Evolutionary conservation across 2,797 vertebrate species (phyloP), one percentile per base, ranked within the genome.

Genomic region (Thalassophryne amazonica): DNA sequence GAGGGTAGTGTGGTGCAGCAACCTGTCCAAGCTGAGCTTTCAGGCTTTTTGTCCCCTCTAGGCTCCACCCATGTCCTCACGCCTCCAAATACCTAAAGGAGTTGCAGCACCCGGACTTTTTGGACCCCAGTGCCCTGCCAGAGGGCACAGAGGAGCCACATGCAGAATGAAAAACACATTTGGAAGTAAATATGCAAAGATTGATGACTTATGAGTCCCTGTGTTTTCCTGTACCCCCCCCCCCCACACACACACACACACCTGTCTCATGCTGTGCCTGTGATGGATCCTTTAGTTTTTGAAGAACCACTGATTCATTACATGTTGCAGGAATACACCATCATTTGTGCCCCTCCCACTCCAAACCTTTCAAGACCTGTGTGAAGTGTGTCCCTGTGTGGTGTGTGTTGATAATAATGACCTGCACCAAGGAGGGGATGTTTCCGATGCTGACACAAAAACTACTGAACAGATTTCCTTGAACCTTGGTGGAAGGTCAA

Each of bases 21-120:
- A 46, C 45, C 4, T 45, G 27, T 20, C 12, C 12, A 40, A 34
- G 45, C 30, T 72, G 38, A 79, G 38, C 20, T 45, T 59, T 60
- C 23, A 89, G 85, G 60, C 76, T 89, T 87, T n/a, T 91, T 88
- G 89, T 89, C 86, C 82, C 84, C 81, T 52, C 5, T 91, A 98
- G 96, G 96, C 83, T 93, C 94, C 86, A 97, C 95, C 76, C 95
- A 99, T 78, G 93, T 93, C 79, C 89, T 95, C 76, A 97, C 93
- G 73, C 96, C 97, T 62, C 90, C 88, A 98, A 95, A 86, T 99
- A 95, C 90, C 90, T 98, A 78, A 95, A 93, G 91, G 94, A 96
- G 80, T 93, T 99, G 78, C 96, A 96, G 87, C 95, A 98, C 89
- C 90, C 91, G 77, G 96, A 98, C 92, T 98, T 99, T 92, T 82